These are phyloP conservation scores for Callochromis pleurospilus DNA, from an alignment of 2,113 vertebrate species.

Conservation along the genomic window DNA sequence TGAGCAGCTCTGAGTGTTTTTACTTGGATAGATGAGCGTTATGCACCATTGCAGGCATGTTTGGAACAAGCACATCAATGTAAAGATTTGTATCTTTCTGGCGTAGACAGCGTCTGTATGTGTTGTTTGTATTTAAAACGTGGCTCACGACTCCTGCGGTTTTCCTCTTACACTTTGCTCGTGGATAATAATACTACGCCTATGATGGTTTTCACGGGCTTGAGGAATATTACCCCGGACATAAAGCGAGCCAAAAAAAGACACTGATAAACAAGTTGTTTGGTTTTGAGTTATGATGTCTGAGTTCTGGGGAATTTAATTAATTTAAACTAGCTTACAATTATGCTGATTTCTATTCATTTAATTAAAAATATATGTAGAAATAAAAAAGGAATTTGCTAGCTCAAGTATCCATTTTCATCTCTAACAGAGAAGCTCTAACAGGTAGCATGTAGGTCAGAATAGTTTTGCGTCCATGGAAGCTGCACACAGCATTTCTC, in stretches of 20 bases:
- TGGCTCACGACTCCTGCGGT: slow-evolving; percentile 56
- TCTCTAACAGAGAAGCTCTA: not conserved
- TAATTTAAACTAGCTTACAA: not conserved
- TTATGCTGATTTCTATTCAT: not conserved
- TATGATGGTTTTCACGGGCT: slow-evolving; percentile 23
- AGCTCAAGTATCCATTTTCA: not conserved
- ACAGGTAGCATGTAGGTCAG: not conserved
- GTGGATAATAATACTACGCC: slow-evolving; percentile 33
- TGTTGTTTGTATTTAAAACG: slow-evolving; percentile 68
- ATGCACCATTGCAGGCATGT: not conserved
- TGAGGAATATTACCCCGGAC: slow-evolving; percentile 25
- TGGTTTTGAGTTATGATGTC: not conserved
- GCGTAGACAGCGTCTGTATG: slow-evolving; percentile 40
- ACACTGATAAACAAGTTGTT: slow-evolving; percentile 32
- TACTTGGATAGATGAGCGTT: not conserved
- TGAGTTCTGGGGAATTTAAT: not conserved
- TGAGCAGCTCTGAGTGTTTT: slow-evolving; percentile 17
- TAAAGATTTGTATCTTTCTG: slow-evolving; percentile 12
- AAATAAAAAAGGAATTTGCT: not conserved
- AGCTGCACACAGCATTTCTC: not conserved
- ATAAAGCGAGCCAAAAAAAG: slow-evolving; percentile 37
- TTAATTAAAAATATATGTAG: not conserved
- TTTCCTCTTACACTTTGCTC: slow-evolving; percentile 59
- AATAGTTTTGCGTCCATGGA: not conserved
- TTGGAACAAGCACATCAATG: slow-evolving; percentile 32